Evolutionary conservation across 2,113 vertebrate genomes (phyloP), one percentile per base, ranked within the genome.

Genomic region (Grammomys dolichurus): DNA sequence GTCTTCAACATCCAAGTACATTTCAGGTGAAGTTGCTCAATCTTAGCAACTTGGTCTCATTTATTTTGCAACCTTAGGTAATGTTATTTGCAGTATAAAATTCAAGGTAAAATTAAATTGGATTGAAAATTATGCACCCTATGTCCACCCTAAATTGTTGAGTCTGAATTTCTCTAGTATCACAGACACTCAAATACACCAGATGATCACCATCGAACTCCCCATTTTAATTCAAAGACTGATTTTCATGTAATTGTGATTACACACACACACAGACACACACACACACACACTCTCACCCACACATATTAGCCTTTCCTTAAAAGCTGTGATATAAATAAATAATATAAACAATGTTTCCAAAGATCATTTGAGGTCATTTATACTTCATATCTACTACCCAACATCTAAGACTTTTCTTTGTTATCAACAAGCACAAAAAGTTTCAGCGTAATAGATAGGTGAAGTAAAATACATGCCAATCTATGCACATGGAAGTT

Each of bases 401-500:
- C 54, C 3, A 7, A 40, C 78, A 89, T 94, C 40, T 72, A 67
- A 85, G 36, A 63, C 8, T 16, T 94, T 92, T 80, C 1, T 77
- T 48, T 60, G 3, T 28, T 91, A 33, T 82, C 63, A 70, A 43
- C 28, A 9, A 89, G 51, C 24, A 43, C 1, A 63, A 89, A 78
- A 54, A 12, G 7, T 1, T 73, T 3, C 40, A 46, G 0, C 20
- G 26, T 1, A 16, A 43, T 43, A 31, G 3, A 12, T 8, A 10
- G 0, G 40, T 19, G 0, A 31, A 95, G 43, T 12, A 11, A 93
- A 92, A 95, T 51, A 80, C 43, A 14, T 86, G 36, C 13, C 14
- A 22, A 19, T 22, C 46, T 70, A 72, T 56, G 9, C 26, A 31
- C 28, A 28, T 84, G 24, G 9, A 7, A 43, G 3, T 67, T 28